A percentile compares a stretch with the other conserved stretches of the same genome.
These are phyloP conservation scores for Drosophila pectinifera DNA, from an alignment of 1,140 invertebrate genomes.

Conservation along the genomic window DNA sequence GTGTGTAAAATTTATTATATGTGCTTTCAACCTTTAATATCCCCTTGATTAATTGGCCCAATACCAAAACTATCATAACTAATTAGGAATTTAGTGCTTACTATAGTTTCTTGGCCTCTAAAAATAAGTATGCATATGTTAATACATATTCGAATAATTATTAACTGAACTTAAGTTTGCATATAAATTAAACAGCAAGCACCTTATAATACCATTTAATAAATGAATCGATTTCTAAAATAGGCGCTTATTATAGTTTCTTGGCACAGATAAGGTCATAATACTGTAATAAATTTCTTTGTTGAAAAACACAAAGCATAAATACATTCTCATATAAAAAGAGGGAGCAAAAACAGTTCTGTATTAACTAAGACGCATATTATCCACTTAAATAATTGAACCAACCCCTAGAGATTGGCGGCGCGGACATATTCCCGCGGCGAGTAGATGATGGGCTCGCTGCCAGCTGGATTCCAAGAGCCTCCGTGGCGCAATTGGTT, in stretches of 20 bases:
- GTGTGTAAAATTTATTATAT: too few relatives aligned
- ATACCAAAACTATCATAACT: too few relatives aligned
- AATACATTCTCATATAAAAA: background rate
- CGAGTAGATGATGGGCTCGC: background rate
- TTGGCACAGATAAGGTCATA: conserved; percentile 7
- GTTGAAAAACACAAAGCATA: background rate
- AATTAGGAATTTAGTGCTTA: background rate
- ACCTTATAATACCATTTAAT: background rate
- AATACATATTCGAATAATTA: too few relatives aligned
- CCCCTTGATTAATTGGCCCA: background rate
- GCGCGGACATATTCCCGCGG: background rate
- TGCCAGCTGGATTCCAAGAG: conserved; percentile 60
- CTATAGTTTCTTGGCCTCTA: background rate
- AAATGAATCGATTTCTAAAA: background rate
- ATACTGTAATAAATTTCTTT: conserved; percentile 4
- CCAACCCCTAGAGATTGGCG: conserved; percentile 25
- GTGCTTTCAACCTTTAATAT: background rate
- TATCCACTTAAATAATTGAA: conserved; percentile 11
- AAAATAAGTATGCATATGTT: background rate
- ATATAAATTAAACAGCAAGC: too few relatives aligned
- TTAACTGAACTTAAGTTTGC: too few relatives aligned
- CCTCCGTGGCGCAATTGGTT: conserved; percentile 93
- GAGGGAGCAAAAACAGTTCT: background rate
- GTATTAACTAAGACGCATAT: conserved; percentile 12
- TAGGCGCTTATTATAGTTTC: conserved; percentile 3